These are phyloP conservation scores for Seriola aureovittata DNA, from an alignment of 2,113 vertebrate species.

Conservation along the genomic window DNA sequence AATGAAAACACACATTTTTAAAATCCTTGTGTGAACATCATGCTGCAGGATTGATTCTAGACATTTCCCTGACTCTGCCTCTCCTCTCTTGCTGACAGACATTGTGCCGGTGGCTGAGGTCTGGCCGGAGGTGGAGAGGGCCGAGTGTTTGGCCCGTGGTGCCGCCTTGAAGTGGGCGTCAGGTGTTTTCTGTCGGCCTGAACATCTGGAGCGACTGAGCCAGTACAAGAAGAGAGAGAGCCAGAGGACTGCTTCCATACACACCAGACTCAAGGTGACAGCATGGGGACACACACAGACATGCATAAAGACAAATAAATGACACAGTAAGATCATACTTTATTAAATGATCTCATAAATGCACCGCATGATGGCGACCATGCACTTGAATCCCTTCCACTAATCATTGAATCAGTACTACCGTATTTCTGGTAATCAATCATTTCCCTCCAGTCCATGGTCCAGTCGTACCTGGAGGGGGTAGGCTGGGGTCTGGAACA, in stretches of 20 bases:
- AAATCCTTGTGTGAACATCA: no score
- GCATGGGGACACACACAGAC: background rate
- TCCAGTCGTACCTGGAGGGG: constrained; percentile 96
- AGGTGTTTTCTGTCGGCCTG: constrained; percentile 91
- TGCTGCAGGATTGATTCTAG: background rate
- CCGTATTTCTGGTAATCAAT: background rate
- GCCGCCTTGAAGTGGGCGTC: constrained; percentile 98
- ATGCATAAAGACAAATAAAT: background rate
- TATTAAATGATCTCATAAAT: background rate
- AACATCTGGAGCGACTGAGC: constrained; percentile 90
- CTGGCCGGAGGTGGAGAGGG: constrained; percentile 88
- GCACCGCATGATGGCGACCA: no score
- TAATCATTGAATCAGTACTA: background rate
- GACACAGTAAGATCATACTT: background rate
- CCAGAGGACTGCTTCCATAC: constrained; percentile 92
- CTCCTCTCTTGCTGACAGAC: constrained; percentile 2
- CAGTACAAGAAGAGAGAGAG: constrained; percentile 92
- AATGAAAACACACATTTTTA: no score
- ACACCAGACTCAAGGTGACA: constrained; percentile 94
- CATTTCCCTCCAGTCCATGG: constrained; percentile 85
- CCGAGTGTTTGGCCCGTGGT: constrained; percentile 92
- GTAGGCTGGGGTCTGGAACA: constrained; percentile 91
- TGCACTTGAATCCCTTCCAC: background rate
- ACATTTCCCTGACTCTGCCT: background rate
- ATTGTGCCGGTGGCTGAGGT: constrained; percentile 56